These are phyloP conservation scores for Anagyrus pseudococci DNA, from an alignment of 2,888 invertebrate species.

Conservation along the genomic window DNA sequence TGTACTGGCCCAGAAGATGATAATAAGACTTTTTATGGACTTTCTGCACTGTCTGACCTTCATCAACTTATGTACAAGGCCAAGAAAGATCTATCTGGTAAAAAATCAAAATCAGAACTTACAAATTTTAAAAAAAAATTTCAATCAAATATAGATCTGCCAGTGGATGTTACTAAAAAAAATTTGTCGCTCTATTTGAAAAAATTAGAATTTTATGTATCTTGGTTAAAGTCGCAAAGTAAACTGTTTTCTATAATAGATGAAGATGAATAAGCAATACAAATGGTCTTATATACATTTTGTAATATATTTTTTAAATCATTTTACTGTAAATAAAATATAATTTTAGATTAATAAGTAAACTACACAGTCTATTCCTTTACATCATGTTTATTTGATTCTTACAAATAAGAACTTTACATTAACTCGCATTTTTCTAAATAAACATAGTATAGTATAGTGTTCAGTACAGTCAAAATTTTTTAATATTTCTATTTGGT, in stretches of 20 bases:
- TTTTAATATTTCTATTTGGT: too few relatives aligned
- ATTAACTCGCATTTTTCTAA: slow-evolving; percentile 54
- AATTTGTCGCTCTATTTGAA: slow-evolving; percentile 66
- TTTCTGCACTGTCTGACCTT: slow-evolving; percentile 74
- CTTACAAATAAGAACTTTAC: slow-evolving; percentile 54
- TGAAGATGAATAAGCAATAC: too few relatives aligned
- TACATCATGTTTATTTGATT: slow-evolving; percentile 56
- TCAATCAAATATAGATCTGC: slow-evolving; percentile 49
- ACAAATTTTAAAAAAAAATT: slow-evolving; percentile 67
- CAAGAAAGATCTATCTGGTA: slow-evolving; percentile 49
- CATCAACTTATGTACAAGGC: slow-evolving; percentile 65
- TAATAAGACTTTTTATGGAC: slow-evolving; percentile 67
- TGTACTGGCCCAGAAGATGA: slow-evolving; percentile 68
- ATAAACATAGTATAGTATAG: too few relatives aligned
- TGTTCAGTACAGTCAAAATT: too few relatives aligned
- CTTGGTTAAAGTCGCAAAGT: slow-evolving; percentile 65
- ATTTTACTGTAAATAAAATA: too few relatives aligned
- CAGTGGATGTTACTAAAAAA: slow-evolving; percentile 51
- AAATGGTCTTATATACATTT: too few relatives aligned
- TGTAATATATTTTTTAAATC: too few relatives aligned
- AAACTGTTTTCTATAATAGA: too few relatives aligned
- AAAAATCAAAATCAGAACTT: slow-evolving; percentile 43
- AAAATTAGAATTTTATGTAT: slow-evolving; percentile 77
- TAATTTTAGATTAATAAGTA: too few relatives aligned
- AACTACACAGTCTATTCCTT: slow-evolving; percentile 38